Base-by-base conservation (phyloP, 2,113 vertebrate genomes). In the Ammodytes marinus region DNA sequence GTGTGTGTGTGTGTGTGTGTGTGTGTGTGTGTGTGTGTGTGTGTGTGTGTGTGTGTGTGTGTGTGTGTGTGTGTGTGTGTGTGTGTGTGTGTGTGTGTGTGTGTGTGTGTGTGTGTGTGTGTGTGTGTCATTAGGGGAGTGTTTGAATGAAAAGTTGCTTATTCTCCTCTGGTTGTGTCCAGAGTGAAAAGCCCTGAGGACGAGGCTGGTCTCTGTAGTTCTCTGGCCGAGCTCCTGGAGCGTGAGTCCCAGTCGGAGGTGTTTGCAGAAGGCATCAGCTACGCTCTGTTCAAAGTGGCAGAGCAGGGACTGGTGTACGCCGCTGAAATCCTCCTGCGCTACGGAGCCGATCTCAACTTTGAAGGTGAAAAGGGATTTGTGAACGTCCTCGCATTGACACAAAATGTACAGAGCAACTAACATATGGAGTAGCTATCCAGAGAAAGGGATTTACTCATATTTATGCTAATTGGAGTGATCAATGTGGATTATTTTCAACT, bases 201-300 rank as follows among this genome's bases (percentile, higher is more conserved):
- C 0, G 92, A 95, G 55, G 90, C 89, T 13, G 80, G 77, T 57
- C 70, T 90, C 5, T 89, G 96, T 15, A 83, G 74, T 0, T 92
- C 95, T 45, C 91, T 99, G 8, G 94, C 80, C 0, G 93, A 93
- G 84, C 93, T 99, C 8, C 92, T 99, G 92, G 95, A 97, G 82
- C 95, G 93, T 58, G 96, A 99, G 86, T 95, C 95, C 6, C 95
- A 96, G 68, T 97, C 96, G 0, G 94, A 95, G 0, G 96, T 97
- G 63, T 99, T 97, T 86, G 73, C 93, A 40, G 96, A 98, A 81
- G 97, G 97, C 0, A 96, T 98, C 86, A 98, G 97, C 94, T 99
- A 96, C 2, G 92, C 96, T 4, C 88, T 99, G 88, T 94, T 98
- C 79, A 98, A 98, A 88, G 93, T 99, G 84, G 95, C 96, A 0